A percentile compares a stretch with the other conserved stretches of the same genome.
phyloP scores from a whole-genome alignment of 2,113 vertebrate genomes.

The Cyanoderma ruficeps region DNA sequence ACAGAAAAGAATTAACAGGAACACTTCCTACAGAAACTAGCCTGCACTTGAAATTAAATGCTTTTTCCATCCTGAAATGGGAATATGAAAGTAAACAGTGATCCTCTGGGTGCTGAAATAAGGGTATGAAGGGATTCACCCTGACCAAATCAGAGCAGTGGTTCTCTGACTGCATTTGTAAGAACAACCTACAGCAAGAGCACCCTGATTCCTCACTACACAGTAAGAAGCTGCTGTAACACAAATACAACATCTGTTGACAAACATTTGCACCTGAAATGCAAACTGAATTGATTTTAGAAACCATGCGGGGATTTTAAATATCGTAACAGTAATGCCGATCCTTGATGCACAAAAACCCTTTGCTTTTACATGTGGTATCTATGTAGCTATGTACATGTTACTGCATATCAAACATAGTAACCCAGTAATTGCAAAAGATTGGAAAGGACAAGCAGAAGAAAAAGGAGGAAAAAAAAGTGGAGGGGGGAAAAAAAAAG shows the following conservation, averaged over 20 bases:
- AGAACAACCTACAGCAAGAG: not conserved
- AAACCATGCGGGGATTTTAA: not conserved
- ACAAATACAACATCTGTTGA: not conserved
- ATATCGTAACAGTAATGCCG: not conserved
- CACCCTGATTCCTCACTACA: not conserved
- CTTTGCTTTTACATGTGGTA: rapidly evolving
- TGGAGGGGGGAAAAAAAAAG: not conserved
- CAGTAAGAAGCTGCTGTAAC: not conserved
- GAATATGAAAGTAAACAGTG: not conserved
- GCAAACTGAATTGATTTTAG: not conserved
- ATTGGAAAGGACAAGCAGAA: not conserved
- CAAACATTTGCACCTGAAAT: not conserved
- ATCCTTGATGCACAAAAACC: not conserved
- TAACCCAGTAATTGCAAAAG: not conserved
- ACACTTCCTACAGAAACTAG: not conserved
- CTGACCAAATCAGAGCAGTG: not conserved
- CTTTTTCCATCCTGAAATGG: not conserved
- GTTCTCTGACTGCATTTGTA: not conserved
- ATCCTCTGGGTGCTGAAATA: not conserved
- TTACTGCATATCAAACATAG: not conserved
- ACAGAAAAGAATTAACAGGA: not conserved
- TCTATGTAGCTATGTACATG: rapidly evolving
- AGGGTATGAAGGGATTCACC: not conserved
- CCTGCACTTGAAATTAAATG: not conserved
- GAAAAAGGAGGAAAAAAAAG: not conserved